phyloP scores from a whole-genome alignment of 2,888 invertebrate species.

The Apamea crenata region DNA sequence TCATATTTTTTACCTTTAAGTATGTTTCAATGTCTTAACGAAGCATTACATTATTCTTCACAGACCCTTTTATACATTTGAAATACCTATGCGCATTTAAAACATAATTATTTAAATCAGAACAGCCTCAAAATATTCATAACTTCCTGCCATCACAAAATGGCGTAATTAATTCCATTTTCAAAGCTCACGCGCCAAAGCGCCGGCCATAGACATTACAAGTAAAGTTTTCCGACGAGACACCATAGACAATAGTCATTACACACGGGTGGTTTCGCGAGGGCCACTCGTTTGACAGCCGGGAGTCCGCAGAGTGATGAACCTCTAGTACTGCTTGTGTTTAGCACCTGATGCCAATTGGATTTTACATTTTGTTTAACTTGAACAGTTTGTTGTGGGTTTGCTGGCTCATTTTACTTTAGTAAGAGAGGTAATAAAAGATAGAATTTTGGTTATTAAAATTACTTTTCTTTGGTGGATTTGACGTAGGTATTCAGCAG shows the following conservation, averaged over 20 bases:
- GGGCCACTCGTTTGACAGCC: slow-evolving; percentile 77
- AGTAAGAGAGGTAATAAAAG: too few species aligned
- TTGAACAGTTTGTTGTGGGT: slow-evolving; percentile 39
- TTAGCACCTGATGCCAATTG: slow-evolving; percentile 68
- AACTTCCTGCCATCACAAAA: slow-evolving; percentile 50
- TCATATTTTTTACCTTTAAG: slow-evolving; percentile 46
- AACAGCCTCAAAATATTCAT: slow-evolving; percentile 51
- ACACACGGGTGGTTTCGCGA: slow-evolving; percentile 86
- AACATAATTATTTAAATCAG: slow-evolving; percentile 39
- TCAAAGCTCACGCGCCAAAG: slow-evolving; percentile 51
- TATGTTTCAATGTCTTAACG: slow-evolving; percentile 29
- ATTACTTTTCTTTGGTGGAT: not conserved
- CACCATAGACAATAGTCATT: slow-evolving; percentile 89
- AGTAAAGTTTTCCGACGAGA: slow-evolving; percentile 89
- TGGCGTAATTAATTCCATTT: slow-evolving; percentile 59
- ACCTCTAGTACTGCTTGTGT: slow-evolving; percentile 79
- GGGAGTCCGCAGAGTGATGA: slow-evolving; percentile 81
- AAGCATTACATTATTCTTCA: slow-evolving; percentile 6
- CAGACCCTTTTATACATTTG: slow-evolving; percentile 24
- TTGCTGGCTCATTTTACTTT: not conserved
- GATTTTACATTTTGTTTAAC: slow-evolving; percentile 59
- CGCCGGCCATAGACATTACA: slow-evolving; percentile 85
- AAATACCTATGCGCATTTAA: slow-evolving; percentile 54
- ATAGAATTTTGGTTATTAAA: not conserved
- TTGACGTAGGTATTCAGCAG: not conserved